Base-by-base conservation (phyloP, 2,888 invertebrate genomes). In the Epirrita christyi region DNA sequence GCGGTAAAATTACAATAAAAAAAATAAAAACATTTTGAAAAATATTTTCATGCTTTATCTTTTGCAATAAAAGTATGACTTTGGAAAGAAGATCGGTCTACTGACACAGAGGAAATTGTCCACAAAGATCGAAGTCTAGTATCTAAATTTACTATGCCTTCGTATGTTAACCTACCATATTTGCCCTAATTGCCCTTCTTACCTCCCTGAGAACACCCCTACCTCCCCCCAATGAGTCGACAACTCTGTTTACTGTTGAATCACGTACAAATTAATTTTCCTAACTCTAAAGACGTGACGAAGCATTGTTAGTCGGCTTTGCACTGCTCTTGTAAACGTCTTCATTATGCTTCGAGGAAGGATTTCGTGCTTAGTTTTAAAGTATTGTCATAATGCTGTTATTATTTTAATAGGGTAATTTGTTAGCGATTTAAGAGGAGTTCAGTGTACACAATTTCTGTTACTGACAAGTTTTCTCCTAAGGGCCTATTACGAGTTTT, bases 241-340 rank as follows among this genome's bases (percentile, higher is more conserved):
- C 68, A 64, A 61, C n/a, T 66, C 60, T 67, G 59, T 66, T 67
- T 65, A 62, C 45, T 48, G 67, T 63, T 57, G 69, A 71, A 68
- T 76, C 69, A 70, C 66, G 63, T 54, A 66, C 63, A 68, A 76
- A 76, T 74, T 72, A 68, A 71, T 73, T 73, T 69, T 55, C 62
- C 54, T 64, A 56, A 59, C 54, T 55, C 51, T 47, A 34, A 64
- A 63, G 55, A 55, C 63, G 50, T 72, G 70, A 71, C 68, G 59
- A 48, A 61, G 62, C 64, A 64, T 67, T 66, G 64, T 67, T 60
- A 55, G 61, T 29, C 42, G 27, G 56, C 49, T 50, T 44, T 50
- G 51, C 43, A 34, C 46, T 47, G 55, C 60, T 58, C 64, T 68
- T 58, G 54, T 55, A 59, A 63, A 61, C 61, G 56, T 61, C 62